phyloP scores from a whole-genome alignment of 2,888 invertebrate species.

The Drosophila anomalata region DNA sequence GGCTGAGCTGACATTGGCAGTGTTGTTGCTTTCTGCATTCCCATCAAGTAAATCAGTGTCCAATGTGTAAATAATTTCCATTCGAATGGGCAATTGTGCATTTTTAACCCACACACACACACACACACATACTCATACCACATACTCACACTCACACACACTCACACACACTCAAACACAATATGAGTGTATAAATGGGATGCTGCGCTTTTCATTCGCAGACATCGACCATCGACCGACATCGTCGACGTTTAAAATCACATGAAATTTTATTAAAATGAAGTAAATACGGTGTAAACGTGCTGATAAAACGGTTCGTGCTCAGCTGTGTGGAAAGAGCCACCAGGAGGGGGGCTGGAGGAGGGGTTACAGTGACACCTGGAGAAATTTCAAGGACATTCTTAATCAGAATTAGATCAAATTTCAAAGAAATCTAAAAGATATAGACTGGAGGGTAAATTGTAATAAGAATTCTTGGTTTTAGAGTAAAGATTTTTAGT shows the following conservation, averaged over 20 bases:
- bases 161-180: background rate
- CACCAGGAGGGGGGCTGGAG: background rate
- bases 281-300: slow-evolving; percentile 83
- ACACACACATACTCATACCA: slow-evolving; percentile 14
- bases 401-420: background rate
- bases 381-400: background rate
- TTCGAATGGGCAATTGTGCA: slow-evolving; percentile 82
- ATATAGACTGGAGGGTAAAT: too few species aligned
- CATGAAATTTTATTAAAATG: slow-evolving; percentile 82
- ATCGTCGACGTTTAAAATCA: slow-evolving; percentile 73
- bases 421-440: background rate
- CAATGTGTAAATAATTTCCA: slow-evolving; percentile 84
- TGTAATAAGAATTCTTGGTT: too few species aligned
- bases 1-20: slow-evolving; percentile 53
- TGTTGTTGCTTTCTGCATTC: slow-evolving; percentile 41
- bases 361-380: background rate
- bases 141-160: slow-evolving; percentile 14
- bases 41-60: slow-evolving; percentile 79
- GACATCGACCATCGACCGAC: slow-evolving; percentile 62
- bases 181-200: slow-evolving; percentile 11
- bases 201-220: slow-evolving; percentile 72
- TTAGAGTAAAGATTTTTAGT: too few species aligned
- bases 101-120: slow-evolving; percentile 61
- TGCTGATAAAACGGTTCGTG: slow-evolving; percentile 82
- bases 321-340: slow-evolving; percentile 74